Evolutionary conservation across 2,113 vertebrate genomes (phyloP).

Genomic region (Gopherus evgoodei): DNA sequence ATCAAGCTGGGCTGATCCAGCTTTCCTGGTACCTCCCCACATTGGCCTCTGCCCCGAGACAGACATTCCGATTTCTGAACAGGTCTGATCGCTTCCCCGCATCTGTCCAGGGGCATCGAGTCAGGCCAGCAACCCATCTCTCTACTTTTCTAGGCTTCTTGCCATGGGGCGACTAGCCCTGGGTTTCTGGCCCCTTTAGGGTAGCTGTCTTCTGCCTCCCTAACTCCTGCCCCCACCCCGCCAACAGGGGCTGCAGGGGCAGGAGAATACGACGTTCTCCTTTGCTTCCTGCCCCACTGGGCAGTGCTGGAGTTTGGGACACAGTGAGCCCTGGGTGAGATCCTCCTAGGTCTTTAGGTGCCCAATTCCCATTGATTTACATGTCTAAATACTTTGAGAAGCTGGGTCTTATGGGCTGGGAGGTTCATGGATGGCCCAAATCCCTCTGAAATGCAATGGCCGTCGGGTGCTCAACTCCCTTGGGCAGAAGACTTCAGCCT

Average conservation of each 20-base stretch:
- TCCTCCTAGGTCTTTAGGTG: neutral
- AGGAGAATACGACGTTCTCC: neutral
- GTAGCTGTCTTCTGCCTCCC: neutral
- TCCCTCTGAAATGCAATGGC: neutral
- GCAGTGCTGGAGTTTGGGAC: neutral
- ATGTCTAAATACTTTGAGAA: no score
- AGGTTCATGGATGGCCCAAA: neutral
- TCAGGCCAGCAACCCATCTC: neutral
- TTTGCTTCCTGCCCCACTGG: neutral
- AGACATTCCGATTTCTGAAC: neutral
- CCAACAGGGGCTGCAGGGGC: neutral
- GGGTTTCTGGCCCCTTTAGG: neutral
- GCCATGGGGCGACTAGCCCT: neutral
- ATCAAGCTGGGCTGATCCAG: neutral
- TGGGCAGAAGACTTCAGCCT: neutral
- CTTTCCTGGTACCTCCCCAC: neutral
- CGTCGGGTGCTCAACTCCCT: neutral
- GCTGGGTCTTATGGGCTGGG: neutral
- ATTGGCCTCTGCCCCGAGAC: neutral
- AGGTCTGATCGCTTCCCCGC: neutral
- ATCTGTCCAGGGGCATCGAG: neutral
- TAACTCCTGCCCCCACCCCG: no score
- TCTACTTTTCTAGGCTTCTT: neutral
- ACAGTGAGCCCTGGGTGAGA: neutral
- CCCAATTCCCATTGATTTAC: neutral